Evolutionary conservation across 2,888 invertebrate genomes (phyloP).

Genomic region (Xestia xanthographa): DNA sequence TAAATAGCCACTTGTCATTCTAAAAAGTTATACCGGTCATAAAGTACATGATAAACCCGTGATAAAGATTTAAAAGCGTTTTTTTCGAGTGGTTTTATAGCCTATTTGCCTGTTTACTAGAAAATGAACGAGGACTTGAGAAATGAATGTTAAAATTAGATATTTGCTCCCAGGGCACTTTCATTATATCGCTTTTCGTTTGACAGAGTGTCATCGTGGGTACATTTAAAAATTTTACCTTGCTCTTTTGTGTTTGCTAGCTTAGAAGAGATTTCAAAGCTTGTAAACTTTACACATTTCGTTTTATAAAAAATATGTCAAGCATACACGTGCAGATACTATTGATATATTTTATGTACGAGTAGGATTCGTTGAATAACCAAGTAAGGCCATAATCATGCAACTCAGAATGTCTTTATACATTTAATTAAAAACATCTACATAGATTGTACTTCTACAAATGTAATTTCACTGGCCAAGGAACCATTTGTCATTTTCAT

Average conservation of each 20-base stretch:
- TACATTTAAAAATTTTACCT: slow-evolving; percentile 23
- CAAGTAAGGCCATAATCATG: background rate
- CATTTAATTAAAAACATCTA: slow-evolving; percentile 40
- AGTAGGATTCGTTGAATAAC: slow-evolving; percentile 5
- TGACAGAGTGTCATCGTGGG: slow-evolving; percentile 40
- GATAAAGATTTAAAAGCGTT: slow-evolving; percentile 69
- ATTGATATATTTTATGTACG: slow-evolving; percentile 7
- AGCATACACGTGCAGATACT: background rate
- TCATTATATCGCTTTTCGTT: slow-evolving; percentile 57
- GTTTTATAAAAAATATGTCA: background rate
- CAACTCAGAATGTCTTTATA: background rate
- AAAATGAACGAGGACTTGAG: slow-evolving; percentile 60
- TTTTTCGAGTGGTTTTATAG: slow-evolving; percentile 67
- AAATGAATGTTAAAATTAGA: slow-evolving; percentile 63
- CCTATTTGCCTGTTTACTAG: slow-evolving; percentile 65
- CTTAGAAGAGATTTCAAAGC: slow-evolving; percentile 2
- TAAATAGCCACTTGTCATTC: slow-evolving; percentile 60
- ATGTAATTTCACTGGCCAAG: slow-evolving; percentile 61
- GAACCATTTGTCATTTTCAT: slow-evolving; percentile 70
- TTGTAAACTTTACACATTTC: background rate
- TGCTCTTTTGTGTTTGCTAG: slow-evolving; percentile 19
- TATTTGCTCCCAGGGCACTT: slow-evolving; percentile 56
- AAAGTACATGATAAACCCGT: slow-evolving; percentile 66
- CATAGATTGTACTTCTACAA: slow-evolving; percentile 52
- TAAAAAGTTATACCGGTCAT: slow-evolving; percentile 60